These are phyloP conservation scores for Hirudinaria manillensis DNA, from an alignment of 2,888 invertebrate species.

Conservation along the genomic window DNA sequence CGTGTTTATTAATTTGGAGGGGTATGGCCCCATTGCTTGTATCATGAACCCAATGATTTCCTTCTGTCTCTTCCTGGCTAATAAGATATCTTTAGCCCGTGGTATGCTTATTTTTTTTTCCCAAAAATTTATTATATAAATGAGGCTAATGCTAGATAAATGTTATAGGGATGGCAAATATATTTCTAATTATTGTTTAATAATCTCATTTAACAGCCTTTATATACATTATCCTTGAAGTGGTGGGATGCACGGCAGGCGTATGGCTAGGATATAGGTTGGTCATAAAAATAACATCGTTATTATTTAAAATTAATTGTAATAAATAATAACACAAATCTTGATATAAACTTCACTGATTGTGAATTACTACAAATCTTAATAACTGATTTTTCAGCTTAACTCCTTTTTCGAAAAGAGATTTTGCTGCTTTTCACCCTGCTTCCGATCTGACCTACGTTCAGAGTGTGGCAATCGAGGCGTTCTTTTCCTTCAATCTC, in stretches of 20 bases:
- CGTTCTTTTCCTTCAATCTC: conserved; percentile 27
- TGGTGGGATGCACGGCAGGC: conserved; percentile 16
- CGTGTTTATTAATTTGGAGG: conserved; percentile 20
- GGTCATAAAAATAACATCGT: too few species aligned
- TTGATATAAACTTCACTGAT: too few species aligned
- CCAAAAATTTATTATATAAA: not conserved
- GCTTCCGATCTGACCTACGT: conserved; percentile 6
- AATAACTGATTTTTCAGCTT: not conserved
- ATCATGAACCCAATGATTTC: conserved; percentile 17
- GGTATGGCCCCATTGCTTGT: conserved; percentile 22
- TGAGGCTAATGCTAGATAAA: too few species aligned
- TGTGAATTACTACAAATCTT: not conserved
- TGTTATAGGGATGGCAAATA: too few species aligned
- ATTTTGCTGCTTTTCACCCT: conserved; percentile 5
- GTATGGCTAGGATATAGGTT: conserved; percentile 14
- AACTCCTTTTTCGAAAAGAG: not conserved
- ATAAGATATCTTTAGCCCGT: conserved; percentile 23
- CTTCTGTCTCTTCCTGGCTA: conserved; percentile 20
- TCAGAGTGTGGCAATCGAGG: conserved; percentile 22
- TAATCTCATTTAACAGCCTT: not conserved
- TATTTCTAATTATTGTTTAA: too few species aligned
- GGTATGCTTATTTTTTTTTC: too few species aligned
- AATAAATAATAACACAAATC: too few species aligned
- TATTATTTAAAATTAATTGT: too few species aligned
- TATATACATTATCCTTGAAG: conserved; percentile 14